Percentiles rank a stretch among this genome's conserved stretches.
phyloP scores from a whole-genome alignment of 1,140 invertebrate species.

The Scylla paramamosain region DNA sequence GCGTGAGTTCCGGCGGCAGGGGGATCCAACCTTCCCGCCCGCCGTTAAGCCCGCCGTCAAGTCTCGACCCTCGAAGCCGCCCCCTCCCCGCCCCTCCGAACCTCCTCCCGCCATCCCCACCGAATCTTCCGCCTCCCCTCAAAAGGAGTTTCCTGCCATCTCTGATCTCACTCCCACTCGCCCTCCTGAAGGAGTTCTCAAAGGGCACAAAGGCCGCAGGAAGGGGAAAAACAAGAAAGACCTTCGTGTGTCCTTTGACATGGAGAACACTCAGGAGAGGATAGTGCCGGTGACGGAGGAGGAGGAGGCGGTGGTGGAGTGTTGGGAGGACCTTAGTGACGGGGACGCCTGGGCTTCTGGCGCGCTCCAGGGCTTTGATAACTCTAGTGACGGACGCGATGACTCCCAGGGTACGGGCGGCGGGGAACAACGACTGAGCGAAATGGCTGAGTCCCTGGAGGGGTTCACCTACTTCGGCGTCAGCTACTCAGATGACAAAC shows the following conservation, averaged over 20 bases:
- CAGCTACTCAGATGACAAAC: neutral
- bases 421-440: neutral
- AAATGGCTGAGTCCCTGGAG: neutral
- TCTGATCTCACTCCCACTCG: neutral
- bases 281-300: neutral
- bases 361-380: neutral
- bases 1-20: conserved; percentile 63
- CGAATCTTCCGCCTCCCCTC: neutral
- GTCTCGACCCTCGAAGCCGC: conserved; percentile 24
- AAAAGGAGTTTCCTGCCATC: neutral
- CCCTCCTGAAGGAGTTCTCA: neutral
- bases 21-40: conserved; percentile 52
- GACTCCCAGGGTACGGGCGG: conserved; percentile 8
- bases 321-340: conserved; percentile 70
- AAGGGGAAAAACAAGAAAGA: conserved; percentile 45
- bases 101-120: conserved; percentile 6
- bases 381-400: conserved; percentile 48
- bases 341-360: neutral
- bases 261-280: conserved; percentile 31
- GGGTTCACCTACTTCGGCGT: conserved; percentile 25
- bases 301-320: conserved; percentile 60
- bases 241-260: conserved; percentile 59
- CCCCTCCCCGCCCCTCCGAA: neutral
- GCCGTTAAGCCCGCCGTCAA: neutral
- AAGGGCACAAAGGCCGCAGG: neutral